These are phyloP conservation scores for Leucophenga montana DNA, from an alignment of 2,888 invertebrate species.

Conservation along the genomic window DNA sequence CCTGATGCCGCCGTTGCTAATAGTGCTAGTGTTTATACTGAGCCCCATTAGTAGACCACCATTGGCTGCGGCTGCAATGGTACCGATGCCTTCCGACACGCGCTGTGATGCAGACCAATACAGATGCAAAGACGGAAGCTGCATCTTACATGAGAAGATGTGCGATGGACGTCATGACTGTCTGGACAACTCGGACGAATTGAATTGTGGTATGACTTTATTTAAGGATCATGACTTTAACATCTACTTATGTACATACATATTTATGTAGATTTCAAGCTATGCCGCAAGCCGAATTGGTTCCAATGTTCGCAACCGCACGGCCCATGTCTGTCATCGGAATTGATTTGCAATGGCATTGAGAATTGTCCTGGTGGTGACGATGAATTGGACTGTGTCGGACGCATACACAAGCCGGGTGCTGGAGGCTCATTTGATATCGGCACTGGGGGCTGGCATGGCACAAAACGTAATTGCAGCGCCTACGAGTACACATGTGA, in stretches of 20 bases:
- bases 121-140: conserved; percentile 74
- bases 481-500: conserved; percentile 68
- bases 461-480: conserved; percentile 57
- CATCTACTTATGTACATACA: too few relatives aligned
- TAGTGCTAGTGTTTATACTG: too few relatives aligned
- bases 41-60: too few relatives aligned
- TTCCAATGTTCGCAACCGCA: conserved; percentile 72
- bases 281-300: conserved; percentile 70
- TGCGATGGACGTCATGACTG: conserved; percentile 70
- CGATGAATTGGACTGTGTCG: conserved; percentile 75
- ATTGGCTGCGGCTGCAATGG: neutral
- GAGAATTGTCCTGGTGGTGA: conserved; percentile 80
- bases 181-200: conserved; percentile 69
- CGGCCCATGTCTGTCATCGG: conserved; percentile 79
- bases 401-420: conserved; percentile 33
- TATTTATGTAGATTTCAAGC: conserved; percentile 55
- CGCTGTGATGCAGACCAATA: conserved; percentile 73
- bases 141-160: conserved; percentile 67
- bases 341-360: conserved; percentile 83
- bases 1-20: conserved; percentile 42
- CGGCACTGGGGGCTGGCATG: conserved; percentile 45
- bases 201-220: conserved; percentile 66
- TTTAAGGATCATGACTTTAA: neutral
- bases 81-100: conserved; percentile 16
- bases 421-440: conserved; percentile 33